phyloP scores from a whole-genome alignment of 2,888 invertebrate genomes.

The Ornithoptera priamus region DNA sequence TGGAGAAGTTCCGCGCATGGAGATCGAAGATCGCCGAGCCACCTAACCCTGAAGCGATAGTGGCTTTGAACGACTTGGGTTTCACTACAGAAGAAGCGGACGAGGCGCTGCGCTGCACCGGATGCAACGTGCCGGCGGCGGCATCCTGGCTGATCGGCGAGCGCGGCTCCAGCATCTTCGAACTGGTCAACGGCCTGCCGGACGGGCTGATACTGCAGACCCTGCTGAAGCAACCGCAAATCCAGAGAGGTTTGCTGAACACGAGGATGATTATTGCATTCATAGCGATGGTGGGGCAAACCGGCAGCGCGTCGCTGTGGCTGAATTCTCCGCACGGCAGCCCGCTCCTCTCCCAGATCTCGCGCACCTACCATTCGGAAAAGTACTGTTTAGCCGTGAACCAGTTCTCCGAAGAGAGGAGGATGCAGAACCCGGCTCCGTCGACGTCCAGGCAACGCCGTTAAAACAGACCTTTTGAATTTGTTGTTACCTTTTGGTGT shows the following conservation, averaged over 20 bases:
- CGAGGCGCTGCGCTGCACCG: slow-evolving; percentile 58
- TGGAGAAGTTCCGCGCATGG: slow-evolving; percentile 69
- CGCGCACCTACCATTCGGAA: slow-evolving; percentile 72
- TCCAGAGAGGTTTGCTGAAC: slow-evolving; percentile 67
- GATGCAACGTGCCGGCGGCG: slow-evolving; percentile 69
- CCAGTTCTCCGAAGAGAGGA: slow-evolving; percentile 63
- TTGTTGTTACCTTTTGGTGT: slow-evolving; percentile 16
- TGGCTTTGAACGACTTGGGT: slow-evolving; percentile 60
- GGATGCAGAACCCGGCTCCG: slow-evolving; percentile 43
- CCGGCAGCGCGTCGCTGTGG: slow-evolving; percentile 69
- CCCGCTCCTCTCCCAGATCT: slow-evolving; percentile 69
- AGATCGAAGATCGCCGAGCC: slow-evolving; percentile 56
- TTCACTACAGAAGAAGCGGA: slow-evolving; percentile 60
- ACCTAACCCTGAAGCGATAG: slow-evolving; percentile 56
- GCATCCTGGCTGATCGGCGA: slow-evolving; percentile 71
- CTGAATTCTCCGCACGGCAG: slow-evolving; percentile 71
- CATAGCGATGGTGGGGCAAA: slow-evolving; percentile 71
- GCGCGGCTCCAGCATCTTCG: slow-evolving; percentile 68
- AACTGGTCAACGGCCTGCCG: slow-evolving; percentile 65
- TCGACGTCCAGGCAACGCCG: slow-evolving; percentile 61
- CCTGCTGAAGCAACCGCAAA: slow-evolving; percentile 67
- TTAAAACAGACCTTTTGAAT: slow-evolving; percentile 32
- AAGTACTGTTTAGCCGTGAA: slow-evolving; percentile 74
- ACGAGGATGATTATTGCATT: slow-evolving; percentile 72
- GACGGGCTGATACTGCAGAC: slow-evolving; percentile 65